Evolutionary conservation across 2,797 vertebrate genomes (phyloP), one percentile per base, ranked within the genome.

Genomic region (Limosa lapponica): DNA sequence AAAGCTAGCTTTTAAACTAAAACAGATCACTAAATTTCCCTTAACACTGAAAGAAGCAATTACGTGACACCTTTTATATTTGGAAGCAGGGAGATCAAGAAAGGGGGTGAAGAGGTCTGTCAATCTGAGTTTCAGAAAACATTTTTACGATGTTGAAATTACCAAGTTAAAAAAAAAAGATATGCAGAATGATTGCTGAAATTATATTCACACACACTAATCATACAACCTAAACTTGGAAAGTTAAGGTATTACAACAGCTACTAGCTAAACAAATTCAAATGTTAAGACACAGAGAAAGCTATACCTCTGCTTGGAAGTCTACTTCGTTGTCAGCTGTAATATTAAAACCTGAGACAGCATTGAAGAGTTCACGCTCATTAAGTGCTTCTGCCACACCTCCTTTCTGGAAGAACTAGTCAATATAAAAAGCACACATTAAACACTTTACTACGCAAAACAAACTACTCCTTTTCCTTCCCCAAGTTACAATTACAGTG

Each of bases 341-440:
- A 95, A 99, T 98, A 90, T 99, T 97, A 93, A 99, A 98, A 52
- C 98, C 98, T 23, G 98, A 99, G 79, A 99, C 99, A 14, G 98
- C 97, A 62, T 99, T 99, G 97, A 99, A 99, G 46, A 99, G 99
- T 8, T 99, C 98, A 70, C 98, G 98, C 55, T 98, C 98, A 71
- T 94, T 97, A 81, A 99, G 97, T 10, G 98, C 98, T 94, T 99
- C 99, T 10, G 96, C 75, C 85, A 99, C 99, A 0, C 99, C 99
- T 75, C 97, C 98, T 89, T 99, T 99, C 98, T 99, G 99, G 97
- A 99, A 99, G 96, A 99, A 99, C 99, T 99, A 95, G 7, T 66
- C 70, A 78, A 86, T 43, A 86, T 15, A 77, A 94, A 81, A 25
- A 66, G 69, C 34, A 89, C 20, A 75, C 17, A 34, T 96, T 78